Evolutionary conservation across 2,797 vertebrate genomes (phyloP).

Genomic region (Dromococcyx pavoninus): DNA sequence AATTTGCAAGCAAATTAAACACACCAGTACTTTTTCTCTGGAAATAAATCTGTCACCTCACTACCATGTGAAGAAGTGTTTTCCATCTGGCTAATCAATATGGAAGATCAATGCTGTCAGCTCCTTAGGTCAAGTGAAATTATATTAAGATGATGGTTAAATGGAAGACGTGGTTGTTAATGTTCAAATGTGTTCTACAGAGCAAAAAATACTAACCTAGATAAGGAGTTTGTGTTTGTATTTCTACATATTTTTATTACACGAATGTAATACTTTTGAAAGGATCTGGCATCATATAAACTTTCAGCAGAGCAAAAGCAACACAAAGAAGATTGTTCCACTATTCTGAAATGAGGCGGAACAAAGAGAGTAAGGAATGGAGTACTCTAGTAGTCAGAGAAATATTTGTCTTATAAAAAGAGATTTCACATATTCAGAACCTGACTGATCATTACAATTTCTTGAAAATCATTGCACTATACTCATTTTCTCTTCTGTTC

Average conservation of each 20-base stretch:
- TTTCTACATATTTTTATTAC: not conserved
- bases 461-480: not conserved
- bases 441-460: not conserved
- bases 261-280: not conserved
- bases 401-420: not conserved
- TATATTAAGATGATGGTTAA: not conserved
- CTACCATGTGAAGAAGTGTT: not conserved
- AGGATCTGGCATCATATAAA: not conserved
- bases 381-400: not conserved
- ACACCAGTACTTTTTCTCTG: not conserved
- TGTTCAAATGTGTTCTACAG: not conserved
- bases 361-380: not conserved
- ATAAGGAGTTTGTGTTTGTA: not conserved
- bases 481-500: not conserved
- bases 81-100: not conserved
- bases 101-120: not conserved
- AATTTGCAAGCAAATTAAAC: conserved; percentile 41
- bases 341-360: not conserved
- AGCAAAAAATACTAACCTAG: not conserved
- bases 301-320: not conserved
- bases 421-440: not conserved
- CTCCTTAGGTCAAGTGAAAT: not conserved
- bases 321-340: not conserved
- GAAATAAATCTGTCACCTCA: not conserved
- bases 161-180: not conserved